Evolutionary conservation across 2,113 vertebrate genomes (phyloP).

Genomic region (Lagenorhynchus albirostris): DNA sequence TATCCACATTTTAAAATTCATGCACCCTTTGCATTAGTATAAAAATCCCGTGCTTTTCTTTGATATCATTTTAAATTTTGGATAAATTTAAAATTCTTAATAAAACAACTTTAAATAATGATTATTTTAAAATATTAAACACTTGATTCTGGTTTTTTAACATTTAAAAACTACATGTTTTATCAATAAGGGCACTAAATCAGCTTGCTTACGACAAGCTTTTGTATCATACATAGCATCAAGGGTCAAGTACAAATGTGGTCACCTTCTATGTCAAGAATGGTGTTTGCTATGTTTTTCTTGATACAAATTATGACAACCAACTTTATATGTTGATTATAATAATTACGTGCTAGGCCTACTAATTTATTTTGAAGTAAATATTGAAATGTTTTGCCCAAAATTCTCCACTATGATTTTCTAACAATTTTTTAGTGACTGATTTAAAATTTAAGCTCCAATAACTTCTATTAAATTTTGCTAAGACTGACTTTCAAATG

Average conservation of each 20-base stretch:
- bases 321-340: not conserved
- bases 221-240: not conserved
- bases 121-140: not conserved
- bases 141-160: not conserved
- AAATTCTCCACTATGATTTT: not conserved
- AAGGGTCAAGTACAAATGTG: not conserved
- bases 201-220: not conserved
- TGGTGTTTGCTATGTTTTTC: not conserved
- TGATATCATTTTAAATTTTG: not conserved
- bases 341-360: not conserved
- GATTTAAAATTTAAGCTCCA: not conserved
- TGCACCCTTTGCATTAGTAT: not conserved
- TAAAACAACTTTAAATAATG: not conserved
- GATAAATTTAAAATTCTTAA: not conserved
- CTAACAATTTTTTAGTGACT: not conserved
- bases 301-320: not conserved
- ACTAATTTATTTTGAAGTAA: slow-evolving; percentile 8
- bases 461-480: not conserved
- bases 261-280: not conserved
- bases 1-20: not conserved
- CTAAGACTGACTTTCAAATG: not conserved
- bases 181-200: not conserved
- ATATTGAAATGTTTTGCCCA: not conserved
- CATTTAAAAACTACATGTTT: not conserved
- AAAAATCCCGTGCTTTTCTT: not conserved